Evolutionary conservation across 2,797 vertebrate genomes (phyloP), one percentile per base, ranked within the genome.

Genomic region (Gadopsis marmoratus): DNA sequence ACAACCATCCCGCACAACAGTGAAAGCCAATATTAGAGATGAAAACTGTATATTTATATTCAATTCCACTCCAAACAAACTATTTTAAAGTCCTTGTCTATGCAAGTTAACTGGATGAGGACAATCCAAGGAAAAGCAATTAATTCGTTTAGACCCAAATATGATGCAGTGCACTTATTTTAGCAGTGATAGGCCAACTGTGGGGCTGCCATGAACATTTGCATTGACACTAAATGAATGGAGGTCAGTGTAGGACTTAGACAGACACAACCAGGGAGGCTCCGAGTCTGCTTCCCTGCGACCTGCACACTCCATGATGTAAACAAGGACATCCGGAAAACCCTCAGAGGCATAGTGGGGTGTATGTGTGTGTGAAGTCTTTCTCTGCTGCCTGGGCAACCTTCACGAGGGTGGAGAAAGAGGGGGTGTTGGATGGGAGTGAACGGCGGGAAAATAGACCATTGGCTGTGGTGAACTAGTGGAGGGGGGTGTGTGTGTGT

Each of bases 291-390:
- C 79, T 88, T 92, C 80, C 81, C 83, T 86, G 81, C 79, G 88
- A 93, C 92, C 86, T 82, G 88, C 89, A 90, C 91, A 87, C 93
- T 88, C 90, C 89, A 91, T 89, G 90, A 93, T 91, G 92, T 92
- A 92, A 94, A 94, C 92, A 95, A 95, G 92, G 92, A 95, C 93
- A 94, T 94, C 93, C 93, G 92, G 93, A 92, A 93, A 93, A 88
- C 86, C 91, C 93, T 93, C 84, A 88, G 90, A 93, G 93, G 88
- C 92, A 93, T 92, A 83, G 91, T 88, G 88, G 92, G 93, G 89
- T 89, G 91, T 86, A 89, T 93, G 89, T 85, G 92, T 90, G 91
- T 89, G 90, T 86, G 86, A 93, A 94, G 87, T 95, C 89, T 93
- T 94, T 92, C 92, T 91, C 63, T 86, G 94, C 92, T 95, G 93